Evolutionary conservation across 2,888 invertebrate genomes (phyloP), one percentile per base, ranked within the genome.

Genomic region (Orthonevra nobilis): DNA sequence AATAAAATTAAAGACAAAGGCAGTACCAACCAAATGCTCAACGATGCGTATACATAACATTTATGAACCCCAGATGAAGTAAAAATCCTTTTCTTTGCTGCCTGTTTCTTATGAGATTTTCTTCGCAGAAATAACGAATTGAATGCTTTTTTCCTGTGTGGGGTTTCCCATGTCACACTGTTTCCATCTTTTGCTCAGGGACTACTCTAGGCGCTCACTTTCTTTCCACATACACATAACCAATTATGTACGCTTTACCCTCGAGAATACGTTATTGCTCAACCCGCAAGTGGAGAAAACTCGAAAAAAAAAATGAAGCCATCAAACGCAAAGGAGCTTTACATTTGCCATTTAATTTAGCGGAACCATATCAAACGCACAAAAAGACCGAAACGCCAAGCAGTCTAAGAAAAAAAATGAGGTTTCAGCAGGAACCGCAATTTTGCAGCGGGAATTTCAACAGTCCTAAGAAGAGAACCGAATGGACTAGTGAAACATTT

Each of bases 241-340:
- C 48, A 61, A 38, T 61, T 48, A 61, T 15, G 26, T 48, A n/a
- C 2, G 19, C 30, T 9, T 2, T 48, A 19, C 32, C 48, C 38
- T 14, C 19, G n/a, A 63, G 15, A 19, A 36, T 30, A 3, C 15
- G 4, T 63, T 34, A 38, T 46, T 61, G 5, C 14, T 38, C 6
- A 10, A 20, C 15, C n/a, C 12, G 10, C 38, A 46, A 63, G 38
- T 17, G 32, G 15, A 2, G 10, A 2, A 61, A 26, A 38, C 19
- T 20, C 36, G 56, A 6, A 56, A 56, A 46, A 12, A 46, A 56
- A 46, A 56, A 46, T 38, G 36, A 36, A 46, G 15, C 46, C 34
- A 36, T 68, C 66, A 68, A 68, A 68, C 20, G 56, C 38, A 68
- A 66, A 56, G 46, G 34, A 48, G 61, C 61, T 63, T 60, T 48